Percentiles rank a stretch among this genome's conserved stretches.
Evolutionary conservation across 2,113 vertebrate genomes (phyloP).

Genomic region (Marmota monax): DNA sequence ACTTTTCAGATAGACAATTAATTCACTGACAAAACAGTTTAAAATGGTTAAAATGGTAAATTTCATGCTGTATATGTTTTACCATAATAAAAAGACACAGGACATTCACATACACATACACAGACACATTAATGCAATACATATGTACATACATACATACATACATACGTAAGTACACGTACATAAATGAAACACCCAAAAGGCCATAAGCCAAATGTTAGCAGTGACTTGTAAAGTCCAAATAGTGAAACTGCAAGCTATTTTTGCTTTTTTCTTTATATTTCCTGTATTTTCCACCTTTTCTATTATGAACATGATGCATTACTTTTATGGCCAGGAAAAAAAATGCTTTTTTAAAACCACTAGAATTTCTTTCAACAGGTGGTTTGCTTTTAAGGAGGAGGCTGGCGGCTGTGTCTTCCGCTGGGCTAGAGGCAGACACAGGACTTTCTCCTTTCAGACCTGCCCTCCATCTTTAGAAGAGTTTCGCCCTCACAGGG

Average conservation of each 20-base stretch:
- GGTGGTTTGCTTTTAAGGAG: neutral
- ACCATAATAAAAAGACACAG: neutral
- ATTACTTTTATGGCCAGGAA: neutral
- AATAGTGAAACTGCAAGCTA: neutral
- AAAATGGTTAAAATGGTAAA: neutral
- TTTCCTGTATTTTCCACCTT: neutral
- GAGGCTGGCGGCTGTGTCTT: neutral
- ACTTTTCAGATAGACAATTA: slow-evolving; percentile 21
- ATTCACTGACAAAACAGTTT: neutral
- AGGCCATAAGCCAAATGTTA: neutral
- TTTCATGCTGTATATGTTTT: neutral
- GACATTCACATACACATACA: neutral
- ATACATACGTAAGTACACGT: neutral
- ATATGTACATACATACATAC: neutral
- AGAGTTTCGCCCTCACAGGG: neutral
- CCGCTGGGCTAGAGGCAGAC: neutral
- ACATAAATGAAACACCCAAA: neutral
- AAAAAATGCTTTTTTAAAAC: slow-evolving; percentile 1
- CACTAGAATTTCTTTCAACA: neutral
- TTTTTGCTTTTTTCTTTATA: slow-evolving; percentile 13
- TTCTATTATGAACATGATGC: neutral
- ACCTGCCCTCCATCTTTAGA: neutral
- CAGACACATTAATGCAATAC: neutral
- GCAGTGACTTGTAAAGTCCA: neutral
- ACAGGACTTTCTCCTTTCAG: neutral